Base-by-base conservation (phyloP, 2,888 invertebrate species). In the Epirrhoe tristata region DNA sequence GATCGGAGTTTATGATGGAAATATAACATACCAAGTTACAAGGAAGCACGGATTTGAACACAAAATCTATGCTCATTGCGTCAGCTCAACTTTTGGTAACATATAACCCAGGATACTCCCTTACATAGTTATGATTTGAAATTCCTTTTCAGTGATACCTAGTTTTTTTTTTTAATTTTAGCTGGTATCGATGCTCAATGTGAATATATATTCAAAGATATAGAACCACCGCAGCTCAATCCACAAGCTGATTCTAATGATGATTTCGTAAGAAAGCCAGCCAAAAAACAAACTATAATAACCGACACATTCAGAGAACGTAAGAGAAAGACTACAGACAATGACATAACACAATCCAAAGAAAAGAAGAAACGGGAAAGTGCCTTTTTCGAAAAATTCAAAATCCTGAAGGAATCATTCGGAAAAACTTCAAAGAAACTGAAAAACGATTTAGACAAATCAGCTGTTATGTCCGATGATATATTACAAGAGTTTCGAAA, bases 81-180 rank as follows among this genome's bases (percentile, higher is more conserved):
- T 96, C 54, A 95, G 95, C 76, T 93, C 94, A 54, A 89, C 82
- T 71, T 94, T 94, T 85, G 95, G 95, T 95, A 84, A 84, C 78
- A 24, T 17, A 61, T 4, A 16, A n/a, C 31, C n/a, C 7, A 51
- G 10, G n/a, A n/a, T n/a, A n/a, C n/a, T n/a, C n/a, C n/a, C n/a
- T n/a, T n/a, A n/a, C n/a, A n/a, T n/a, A n/a, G n/a, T n/a, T n/a
- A n/a, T n/a, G n/a, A n/a, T n/a, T n/a, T 53, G 6, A 5, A 53
- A 5, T 53, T 34, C n/a, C n/a, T 8, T 7, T 48, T 52, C 31
- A 36, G 17, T 51, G 6, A 31, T n/a, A n/a, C n/a, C n/a, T n/a
- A n/a, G n/a, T 51, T 36, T n/a, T 63, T 56, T 66, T 34, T 31
- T 66, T 34, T 31, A 60, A 69, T 91, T 93, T 58, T 81, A 95